Conservation (phyloP, 2,113 vertebrate species). For the Maylandia zebra region DNA sequence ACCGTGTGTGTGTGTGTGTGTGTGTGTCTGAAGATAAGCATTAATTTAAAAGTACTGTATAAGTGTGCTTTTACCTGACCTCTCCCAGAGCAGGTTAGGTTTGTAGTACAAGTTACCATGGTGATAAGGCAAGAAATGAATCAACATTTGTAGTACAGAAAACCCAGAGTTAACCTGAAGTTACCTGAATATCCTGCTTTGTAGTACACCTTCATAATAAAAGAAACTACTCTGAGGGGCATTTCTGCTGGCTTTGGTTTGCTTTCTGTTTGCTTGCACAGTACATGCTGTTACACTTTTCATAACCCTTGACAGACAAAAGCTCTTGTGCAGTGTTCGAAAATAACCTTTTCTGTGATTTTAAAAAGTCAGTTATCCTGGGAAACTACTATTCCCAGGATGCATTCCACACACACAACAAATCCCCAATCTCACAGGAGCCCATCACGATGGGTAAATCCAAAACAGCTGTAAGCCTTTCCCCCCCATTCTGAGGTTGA, state of each 20-base stretch:
- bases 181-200: background rate
- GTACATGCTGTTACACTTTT: background rate
- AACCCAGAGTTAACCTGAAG: background rate
- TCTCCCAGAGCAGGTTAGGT: background rate
- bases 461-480: background rate
- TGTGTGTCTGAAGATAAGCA: background rate
- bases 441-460: background rate
- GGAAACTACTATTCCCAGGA: background rate
- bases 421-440: background rate
- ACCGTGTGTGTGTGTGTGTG: background rate
- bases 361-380: background rate
- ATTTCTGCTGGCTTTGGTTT: background rate
- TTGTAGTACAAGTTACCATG: background rate
- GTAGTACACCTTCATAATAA: background rate
- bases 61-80: background rate
- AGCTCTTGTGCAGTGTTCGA: background rate
- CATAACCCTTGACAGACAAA: background rate
- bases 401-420: background rate
- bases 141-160: background rate
- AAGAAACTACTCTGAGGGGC: background rate
- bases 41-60: background rate
- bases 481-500: background rate
- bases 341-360: background rate
- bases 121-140: background rate
- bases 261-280: background rate